phyloP scores from a whole-genome alignment of 1,140 invertebrate species.

The Uloborus diversus region DNA sequence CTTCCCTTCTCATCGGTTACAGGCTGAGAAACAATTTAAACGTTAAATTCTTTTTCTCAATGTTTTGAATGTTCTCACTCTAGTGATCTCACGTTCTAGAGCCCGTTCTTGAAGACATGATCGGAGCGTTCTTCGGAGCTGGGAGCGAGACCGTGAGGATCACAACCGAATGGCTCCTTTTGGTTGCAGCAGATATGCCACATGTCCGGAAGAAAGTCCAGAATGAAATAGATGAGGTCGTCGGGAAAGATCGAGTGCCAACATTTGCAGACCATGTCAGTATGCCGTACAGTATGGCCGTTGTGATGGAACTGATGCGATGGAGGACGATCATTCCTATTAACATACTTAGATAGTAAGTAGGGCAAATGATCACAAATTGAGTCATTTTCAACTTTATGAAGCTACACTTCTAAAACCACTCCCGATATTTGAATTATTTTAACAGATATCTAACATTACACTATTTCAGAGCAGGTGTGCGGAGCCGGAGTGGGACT shows the following conservation, averaged over 20 bases:
- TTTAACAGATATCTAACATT: too few relatives aligned
- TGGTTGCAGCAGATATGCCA: constrained; percentile 52
- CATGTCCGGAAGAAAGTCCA: constrained; percentile 59
- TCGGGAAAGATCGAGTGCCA: constrained; percentile 57
- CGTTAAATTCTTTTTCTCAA: too few relatives aligned
- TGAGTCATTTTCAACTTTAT: too few relatives aligned
- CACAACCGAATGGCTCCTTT: constrained; percentile 58
- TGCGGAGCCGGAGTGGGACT: too few relatives aligned
- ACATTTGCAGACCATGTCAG: constrained; percentile 38
- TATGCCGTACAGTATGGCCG: constrained; percentile 60
- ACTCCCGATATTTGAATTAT: too few relatives aligned
- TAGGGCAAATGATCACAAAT: neutral
- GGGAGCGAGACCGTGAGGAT: constrained; percentile 61
- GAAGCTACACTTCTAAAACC: too few relatives aligned
- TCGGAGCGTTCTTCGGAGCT: constrained; percentile 56
- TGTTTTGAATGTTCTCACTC: too few relatives aligned
- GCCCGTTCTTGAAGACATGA: constrained; percentile 43
- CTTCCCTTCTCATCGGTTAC: too few relatives aligned
- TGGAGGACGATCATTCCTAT: constrained; percentile 57
- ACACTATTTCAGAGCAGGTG: too few relatives aligned
- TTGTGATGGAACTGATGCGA: constrained; percentile 58
- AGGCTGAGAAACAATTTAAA: too few relatives aligned
- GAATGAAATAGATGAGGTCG: constrained; percentile 59
- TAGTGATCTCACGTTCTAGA: too few relatives aligned
- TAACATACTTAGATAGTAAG: constrained; percentile 50